Evolutionary conservation across 2,888 invertebrate species (phyloP).

Genomic region (Criorhina ranunculi): DNA sequence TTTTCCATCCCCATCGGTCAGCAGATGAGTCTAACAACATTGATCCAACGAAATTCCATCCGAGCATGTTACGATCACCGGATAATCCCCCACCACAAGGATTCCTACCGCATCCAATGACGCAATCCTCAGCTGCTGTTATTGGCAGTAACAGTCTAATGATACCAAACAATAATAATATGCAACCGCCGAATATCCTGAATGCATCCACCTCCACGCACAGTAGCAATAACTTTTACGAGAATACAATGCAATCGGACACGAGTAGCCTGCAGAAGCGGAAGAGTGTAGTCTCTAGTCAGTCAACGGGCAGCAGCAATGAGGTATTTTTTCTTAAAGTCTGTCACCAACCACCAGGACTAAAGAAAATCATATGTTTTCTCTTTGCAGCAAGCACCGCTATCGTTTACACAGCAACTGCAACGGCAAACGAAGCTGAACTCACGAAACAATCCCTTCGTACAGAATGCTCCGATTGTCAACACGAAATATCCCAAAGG

Average conservation of each 20-base stretch:
- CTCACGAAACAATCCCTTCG: constrained; percentile 83
- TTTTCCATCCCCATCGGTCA: constrained; percentile 67
- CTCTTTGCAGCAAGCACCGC: constrained; percentile 85
- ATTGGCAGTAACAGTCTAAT: constrained; percentile 78
- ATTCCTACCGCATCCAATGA: constrained; percentile 69
- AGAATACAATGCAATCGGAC: constrained; percentile 85
- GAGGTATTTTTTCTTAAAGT: constrained; percentile 80
- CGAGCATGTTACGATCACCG: constrained; percentile 84
- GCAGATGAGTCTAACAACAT: constrained; percentile 84
- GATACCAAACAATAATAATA: constrained; percentile 80
- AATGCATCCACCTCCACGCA: constrained; percentile 84
- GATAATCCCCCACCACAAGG: constrained; percentile 83
- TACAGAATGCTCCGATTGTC: constrained; percentile 81
- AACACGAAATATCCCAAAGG: constrained; percentile 81
- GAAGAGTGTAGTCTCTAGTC: constrained; percentile 85
- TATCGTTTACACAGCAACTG: constrained; percentile 96
- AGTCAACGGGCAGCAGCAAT: constrained; percentile 85
- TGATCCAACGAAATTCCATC: constrained; percentile 83
- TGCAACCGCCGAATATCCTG: constrained; percentile 79
- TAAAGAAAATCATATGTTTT: background rate
- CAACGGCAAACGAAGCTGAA: constrained; percentile 86
- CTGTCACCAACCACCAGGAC: background rate
- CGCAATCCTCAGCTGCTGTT: constrained; percentile 82
- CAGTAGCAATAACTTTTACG: constrained; percentile 85
- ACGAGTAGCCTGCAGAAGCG: constrained; percentile 84